Conservation (phyloP, 2,888 invertebrate species). For the Stegana nigrithorax region DNA sequence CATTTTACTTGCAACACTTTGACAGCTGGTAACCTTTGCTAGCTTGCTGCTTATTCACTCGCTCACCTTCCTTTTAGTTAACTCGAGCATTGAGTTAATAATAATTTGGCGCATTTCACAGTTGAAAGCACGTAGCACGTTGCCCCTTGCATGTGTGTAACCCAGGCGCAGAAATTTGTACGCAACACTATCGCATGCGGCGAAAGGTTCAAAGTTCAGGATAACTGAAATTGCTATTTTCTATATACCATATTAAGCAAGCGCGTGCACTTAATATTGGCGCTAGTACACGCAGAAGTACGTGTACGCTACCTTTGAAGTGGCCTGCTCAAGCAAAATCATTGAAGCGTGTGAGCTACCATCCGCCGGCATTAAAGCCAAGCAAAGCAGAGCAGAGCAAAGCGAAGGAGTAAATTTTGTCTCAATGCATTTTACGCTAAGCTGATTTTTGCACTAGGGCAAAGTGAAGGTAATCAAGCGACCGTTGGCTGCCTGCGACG, state of each 20-base stretch:
- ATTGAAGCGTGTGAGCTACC: not conserved
- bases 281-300: not conserved
- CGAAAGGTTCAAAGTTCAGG: slow-evolving; percentile 2
- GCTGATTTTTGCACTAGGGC: too few species aligned
- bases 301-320: not conserved
- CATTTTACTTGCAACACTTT: too few species aligned
- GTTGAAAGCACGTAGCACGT: not conserved
- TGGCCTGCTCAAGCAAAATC: too few species aligned
- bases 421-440: slow-evolving; percentile 60
- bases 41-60: not conserved
- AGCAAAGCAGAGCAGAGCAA: not conserved
- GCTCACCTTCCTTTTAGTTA: not conserved
- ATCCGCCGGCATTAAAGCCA: too few species aligned
- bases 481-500: too few species aligned
- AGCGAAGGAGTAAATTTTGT: slow-evolving; percentile 40
- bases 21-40: slow-evolving; percentile 1
- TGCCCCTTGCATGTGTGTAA: not conserved
- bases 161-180: slow-evolving; percentile 28
- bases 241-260: not conserved
- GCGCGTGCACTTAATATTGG: not conserved
- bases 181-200: slow-evolving; percentile 24
- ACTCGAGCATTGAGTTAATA: not conserved
- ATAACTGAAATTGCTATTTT: not conserved
- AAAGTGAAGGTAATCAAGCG: too few species aligned
- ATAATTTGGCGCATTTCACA: slow-evolving; percentile 2